Evolutionary conservation across 1,140 invertebrate genomes (phyloP), one percentile per base, ranked within the genome.

Genomic region (Cydia splendana): DNA sequence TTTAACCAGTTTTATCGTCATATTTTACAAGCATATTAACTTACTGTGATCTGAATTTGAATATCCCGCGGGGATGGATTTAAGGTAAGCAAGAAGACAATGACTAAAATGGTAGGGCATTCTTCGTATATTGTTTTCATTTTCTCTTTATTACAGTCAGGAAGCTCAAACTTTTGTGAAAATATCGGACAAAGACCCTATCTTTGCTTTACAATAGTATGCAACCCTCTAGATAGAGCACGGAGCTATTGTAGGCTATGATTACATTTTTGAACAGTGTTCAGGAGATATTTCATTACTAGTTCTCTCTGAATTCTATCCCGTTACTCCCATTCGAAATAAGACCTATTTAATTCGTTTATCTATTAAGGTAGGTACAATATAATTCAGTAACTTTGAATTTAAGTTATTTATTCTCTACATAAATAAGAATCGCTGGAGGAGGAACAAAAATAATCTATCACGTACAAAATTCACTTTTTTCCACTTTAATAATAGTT

Each of bases 101-200:
- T 53, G 15, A 15, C 51, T 53, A n/a, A 53, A 53, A 53, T 53
- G 15, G 34, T 38, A 38, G 13, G 10, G 12, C 45, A 48, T 48
- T 48, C 45, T 45, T 12, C 42, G 10, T 45, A 45, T 12, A 45
- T 12, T 53, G 51, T 53, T 53, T 53, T 53, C 51, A n/a, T 53
- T 53, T 53, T 53, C 10, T 53, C 15, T 5, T 53, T n/a, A 34
- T 24, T 4, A 10, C 62, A 9, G 20, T 24, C 20, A 30, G 28
- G 12, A 67, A 67, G 30, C 65, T 67, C 24, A 77, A 81, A 76
- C 57, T 74, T 24, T 74, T 74, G 45, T 74, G 51, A 18, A 74
- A n/a, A 74, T 53, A 53, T 53, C 45, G 45, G 34, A 74, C 38
- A 67, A 67, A 67, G 28, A 67, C 65, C 62, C 12, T 67, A 67